Evolutionary conservation across 1,140 invertebrate genomes (phyloP), one percentile per base, ranked within the genome.

Genomic region (Xylocopa sonorina): DNA sequence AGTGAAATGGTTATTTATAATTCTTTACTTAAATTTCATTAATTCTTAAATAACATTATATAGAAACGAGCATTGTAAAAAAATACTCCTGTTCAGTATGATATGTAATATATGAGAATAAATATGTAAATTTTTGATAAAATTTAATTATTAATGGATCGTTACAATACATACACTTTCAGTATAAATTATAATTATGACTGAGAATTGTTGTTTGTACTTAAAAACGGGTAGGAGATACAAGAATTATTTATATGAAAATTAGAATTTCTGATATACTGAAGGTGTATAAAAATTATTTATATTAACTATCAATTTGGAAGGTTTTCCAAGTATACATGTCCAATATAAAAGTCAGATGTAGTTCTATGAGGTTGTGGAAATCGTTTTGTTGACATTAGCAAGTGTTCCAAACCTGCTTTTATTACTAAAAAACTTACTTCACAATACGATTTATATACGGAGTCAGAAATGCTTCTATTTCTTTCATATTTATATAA

Each of bases 401-500:
- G 60, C n/a, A 93, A 85, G 80, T 92, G 84, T 27, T 92, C 83
- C 50, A 92, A 85, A 43, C 89, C 92, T 57, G 90, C 88, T 38
- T 88, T 73, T 62, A 93, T 88, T 69, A 90, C 82, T 27, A 76
- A 72, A 7, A 90, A 77, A 80, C 83, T 77, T 34, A 92, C 85
- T 81, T 88, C 81, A 74, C 87, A 89, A 55, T 89, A 88, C 71
- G 87, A 89, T 16, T 75, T 75, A 68, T 92, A 85, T 14, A 79
- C 38, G 75, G 85, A 86, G 69, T 87, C 71, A 18, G 75, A 41
- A 10, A 82, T 80, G 62, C 79, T 76, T 67, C 88, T 63, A 21
- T 27, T 86, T 48, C 89, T 89, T 24, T 88, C 89, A 78, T 91
- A 92, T 57, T 88, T 90, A 41, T 92, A 93, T 62, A 92, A 85